Conservation (phyloP, 2,888 invertebrate species). For the Julus scandinavius region DNA sequence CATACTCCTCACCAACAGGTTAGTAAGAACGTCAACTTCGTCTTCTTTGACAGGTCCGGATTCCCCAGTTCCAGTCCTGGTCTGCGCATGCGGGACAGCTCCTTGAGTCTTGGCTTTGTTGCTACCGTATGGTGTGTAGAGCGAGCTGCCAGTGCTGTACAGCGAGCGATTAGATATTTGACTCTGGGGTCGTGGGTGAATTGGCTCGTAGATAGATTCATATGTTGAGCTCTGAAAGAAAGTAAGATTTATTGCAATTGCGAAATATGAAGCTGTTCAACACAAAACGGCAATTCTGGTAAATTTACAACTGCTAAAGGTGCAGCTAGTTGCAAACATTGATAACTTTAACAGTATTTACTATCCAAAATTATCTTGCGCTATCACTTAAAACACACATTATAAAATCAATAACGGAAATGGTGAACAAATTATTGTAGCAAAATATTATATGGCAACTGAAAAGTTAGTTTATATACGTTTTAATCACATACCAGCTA, state of each 20-base stretch:
- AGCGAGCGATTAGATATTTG: conserved; percentile 69
- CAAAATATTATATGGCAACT: no score
- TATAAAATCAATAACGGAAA: not conserved
- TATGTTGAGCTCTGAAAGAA: conserved; percentile 75
- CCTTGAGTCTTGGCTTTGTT: conserved; percentile 65
- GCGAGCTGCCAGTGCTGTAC: conserved; percentile 74
- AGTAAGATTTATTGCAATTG: not conserved
- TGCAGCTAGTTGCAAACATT: not conserved
- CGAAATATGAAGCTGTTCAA: not conserved
- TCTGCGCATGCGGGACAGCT: conserved; percentile 59
- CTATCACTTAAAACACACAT: not conserved
- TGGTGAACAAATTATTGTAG: no score
- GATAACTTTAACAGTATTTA: not conserved
- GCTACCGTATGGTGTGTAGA: conserved; percentile 74
- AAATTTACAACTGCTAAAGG: not conserved
- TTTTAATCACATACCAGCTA: no score
- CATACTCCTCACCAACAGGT: conserved; percentile 89
- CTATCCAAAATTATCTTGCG: not conserved
- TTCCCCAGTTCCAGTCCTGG: conserved; percentile 51
- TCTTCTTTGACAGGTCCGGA: conserved; percentile 73
- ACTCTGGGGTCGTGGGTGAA: conserved; percentile 73
- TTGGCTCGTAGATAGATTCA: conserved; percentile 92
- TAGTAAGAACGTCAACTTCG: conserved; percentile 89
- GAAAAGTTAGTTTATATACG: no score
- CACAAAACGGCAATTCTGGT: not conserved